Base-by-base conservation (phyloP, 2,888 invertebrate genomes). In the Lapara coniferarum region DNA sequence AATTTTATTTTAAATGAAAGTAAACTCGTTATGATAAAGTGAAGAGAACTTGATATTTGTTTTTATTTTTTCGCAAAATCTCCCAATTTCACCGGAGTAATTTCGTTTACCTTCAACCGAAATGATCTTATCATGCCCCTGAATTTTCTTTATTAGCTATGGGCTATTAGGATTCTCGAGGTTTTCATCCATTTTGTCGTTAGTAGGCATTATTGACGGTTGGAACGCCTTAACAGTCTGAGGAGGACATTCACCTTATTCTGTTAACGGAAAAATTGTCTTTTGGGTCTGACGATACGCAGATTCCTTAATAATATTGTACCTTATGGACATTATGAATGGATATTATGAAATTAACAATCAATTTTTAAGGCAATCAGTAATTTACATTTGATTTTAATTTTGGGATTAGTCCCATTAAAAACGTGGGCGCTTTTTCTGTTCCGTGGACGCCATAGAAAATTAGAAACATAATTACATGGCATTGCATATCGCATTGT, bases 101-200 rank as follows among this genome's bases (percentile, higher is more conserved):
- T 63, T 63, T 49, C 49, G 49, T 19, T 63, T 19, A 19, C 19
- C 49, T 63, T 63, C 63, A 46, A 59, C 63, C 49, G 19, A 46
- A 46, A 19, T 25, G 49, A 63, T 63, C 19, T 63, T 63, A 63
- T 63, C 19, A 63, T 19, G 19, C 3, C 16, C 19, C 16, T 49
- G 46, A 57, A 63, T 63, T 49, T 63, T 49, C 49, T 63, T 63
- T 63, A 63, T 63, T 49, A 49, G 49, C 49, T 63, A 63, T 63
- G 63, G 19, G 49, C 49, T 63, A 25, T 63, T 63, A 63, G 19
- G 13, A 63, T 16, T 63, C 59, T 63, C 19, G 63, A 13, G 46
- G 3, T 63, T 63, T 49, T 63, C 12, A 49, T 49, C 63, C 49
- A 49, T 49, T 63, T 63, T 46, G 63, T 63, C 19, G 16, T 63